phyloP scores from a whole-genome alignment of 2,797 vertebrate genomes.

The Carduelis carduelis region DNA sequence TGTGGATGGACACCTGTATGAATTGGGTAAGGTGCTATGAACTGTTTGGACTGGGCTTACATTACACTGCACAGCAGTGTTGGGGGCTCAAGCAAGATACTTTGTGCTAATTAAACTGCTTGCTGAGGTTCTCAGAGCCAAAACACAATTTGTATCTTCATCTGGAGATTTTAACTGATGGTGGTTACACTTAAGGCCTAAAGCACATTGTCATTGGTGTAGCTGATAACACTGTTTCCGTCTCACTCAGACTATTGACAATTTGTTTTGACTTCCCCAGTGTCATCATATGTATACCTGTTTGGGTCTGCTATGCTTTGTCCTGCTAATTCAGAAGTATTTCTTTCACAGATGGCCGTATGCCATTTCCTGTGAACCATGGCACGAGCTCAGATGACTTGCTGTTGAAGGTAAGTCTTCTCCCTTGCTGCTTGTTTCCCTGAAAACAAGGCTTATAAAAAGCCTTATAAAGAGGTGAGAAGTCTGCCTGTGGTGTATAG shows the following conservation, averaged over 20 bases:
- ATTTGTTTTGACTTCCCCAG: background rate
- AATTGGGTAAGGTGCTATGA: slow-evolving; percentile 83
- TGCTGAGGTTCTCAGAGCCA: background rate
- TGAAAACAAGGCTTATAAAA: background rate
- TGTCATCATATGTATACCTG: background rate
- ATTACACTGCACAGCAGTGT: background rate
- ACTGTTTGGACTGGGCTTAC: background rate
- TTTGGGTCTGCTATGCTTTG: background rate
- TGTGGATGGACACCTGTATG: slow-evolving; percentile 87
- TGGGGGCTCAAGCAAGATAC: background rate
- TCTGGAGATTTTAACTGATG: background rate
- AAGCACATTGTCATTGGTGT: background rate
- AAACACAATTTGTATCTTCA: background rate
- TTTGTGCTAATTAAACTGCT: background rate
- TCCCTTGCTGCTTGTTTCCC: background rate
- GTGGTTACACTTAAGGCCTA: background rate
- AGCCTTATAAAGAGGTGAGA: background rate
- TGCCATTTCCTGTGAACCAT: slow-evolving; percentile 88
- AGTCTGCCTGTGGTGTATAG: fast-evolving
- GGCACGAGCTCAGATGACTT: slow-evolving; percentile 83
- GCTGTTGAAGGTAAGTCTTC: slow-evolving; percentile 82
- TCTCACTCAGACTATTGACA: background rate
- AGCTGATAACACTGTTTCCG: background rate
- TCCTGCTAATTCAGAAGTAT: background rate
- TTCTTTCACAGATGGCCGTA: slow-evolving; percentile 85